These are phyloP conservation scores for Mya arenaria DNA, from an alignment of 1,140 invertebrate species.

Conservation along the genomic window DNA sequence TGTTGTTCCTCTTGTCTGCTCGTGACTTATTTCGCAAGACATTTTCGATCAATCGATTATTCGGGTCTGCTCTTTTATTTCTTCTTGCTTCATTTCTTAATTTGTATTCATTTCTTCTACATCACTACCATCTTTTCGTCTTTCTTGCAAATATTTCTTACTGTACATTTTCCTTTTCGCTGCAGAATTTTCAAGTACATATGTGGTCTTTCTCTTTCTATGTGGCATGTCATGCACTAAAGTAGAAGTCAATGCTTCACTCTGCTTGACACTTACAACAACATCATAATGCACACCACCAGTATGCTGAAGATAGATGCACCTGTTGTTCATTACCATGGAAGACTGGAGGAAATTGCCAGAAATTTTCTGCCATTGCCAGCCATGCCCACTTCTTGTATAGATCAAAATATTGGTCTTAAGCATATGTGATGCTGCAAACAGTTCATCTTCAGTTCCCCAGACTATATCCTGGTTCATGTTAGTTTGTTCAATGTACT, in stretches of 20 bases:
- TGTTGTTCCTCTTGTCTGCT: neutral
- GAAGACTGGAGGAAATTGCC: neutral
- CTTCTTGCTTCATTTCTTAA: neutral
- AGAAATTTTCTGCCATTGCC: slow-evolving; percentile 39
- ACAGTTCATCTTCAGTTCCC: slow-evolving; percentile 31
- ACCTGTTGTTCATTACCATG: neutral
- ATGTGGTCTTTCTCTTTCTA: neutral
- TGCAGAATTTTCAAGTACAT: neutral
- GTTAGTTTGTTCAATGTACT: slow-evolving; percentile 15
- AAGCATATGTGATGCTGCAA: slow-evolving; percentile 19
- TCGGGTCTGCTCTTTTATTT: neutral
- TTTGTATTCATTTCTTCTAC: neutral
- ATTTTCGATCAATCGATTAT: neutral
- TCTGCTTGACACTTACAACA: neutral
- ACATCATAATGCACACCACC: slow-evolving; percentile 26
- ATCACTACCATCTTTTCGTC: neutral
- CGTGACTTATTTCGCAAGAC: neutral
- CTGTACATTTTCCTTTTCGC: neutral
- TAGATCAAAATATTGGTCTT: slow-evolving; percentile 35
- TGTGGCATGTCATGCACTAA: neutral
- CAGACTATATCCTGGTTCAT: slow-evolving; percentile 26
- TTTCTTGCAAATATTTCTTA: neutral
- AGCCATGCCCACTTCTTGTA: neutral
- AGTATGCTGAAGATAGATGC: slow-evolving; percentile 30
- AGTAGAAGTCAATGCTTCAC: neutral